Conservation (phyloP, 2,113 vertebrate species). For the Tragulus kanchil region DNA sequence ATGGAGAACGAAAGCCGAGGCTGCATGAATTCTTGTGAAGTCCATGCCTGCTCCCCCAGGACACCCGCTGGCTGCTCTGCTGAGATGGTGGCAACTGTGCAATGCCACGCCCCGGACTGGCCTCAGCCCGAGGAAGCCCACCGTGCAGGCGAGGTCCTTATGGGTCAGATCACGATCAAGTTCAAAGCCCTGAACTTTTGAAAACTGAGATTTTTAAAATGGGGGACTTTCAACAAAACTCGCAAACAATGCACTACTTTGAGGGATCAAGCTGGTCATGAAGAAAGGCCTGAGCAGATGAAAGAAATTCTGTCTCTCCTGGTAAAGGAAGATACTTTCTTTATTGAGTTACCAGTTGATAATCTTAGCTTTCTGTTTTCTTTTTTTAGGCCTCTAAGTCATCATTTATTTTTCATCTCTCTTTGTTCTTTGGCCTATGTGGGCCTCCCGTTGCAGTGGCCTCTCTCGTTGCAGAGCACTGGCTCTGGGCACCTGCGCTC, state of each 20-base stretch:
- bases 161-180: background rate
- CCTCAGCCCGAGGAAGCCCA: background rate
- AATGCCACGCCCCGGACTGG: background rate
- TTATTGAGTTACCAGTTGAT: conserved; percentile 13
- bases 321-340: background rate
- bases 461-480: too few species aligned
- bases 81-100: background rate
- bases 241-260: background rate
- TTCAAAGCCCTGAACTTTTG: background rate
- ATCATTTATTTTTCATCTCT: too few species aligned
- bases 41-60: conserved; percentile 2
- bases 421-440: too few species aligned
- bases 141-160: background rate
- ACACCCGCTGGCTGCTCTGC: background rate
- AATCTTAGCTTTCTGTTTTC: background rate
- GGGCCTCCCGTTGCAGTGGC: too few species aligned
- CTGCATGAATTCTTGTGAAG: background rate
- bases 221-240: background rate
- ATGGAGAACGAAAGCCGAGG: background rate
- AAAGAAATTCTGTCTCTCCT: background rate
- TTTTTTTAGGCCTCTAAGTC: too few species aligned
- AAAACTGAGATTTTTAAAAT: conserved; percentile 55
- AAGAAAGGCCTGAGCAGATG: background rate
- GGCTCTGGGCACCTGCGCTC: too few species aligned
- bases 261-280: background rate